phyloP scores from a whole-genome alignment of 2,888 invertebrate species.

The Trimorus sp. region DNA sequence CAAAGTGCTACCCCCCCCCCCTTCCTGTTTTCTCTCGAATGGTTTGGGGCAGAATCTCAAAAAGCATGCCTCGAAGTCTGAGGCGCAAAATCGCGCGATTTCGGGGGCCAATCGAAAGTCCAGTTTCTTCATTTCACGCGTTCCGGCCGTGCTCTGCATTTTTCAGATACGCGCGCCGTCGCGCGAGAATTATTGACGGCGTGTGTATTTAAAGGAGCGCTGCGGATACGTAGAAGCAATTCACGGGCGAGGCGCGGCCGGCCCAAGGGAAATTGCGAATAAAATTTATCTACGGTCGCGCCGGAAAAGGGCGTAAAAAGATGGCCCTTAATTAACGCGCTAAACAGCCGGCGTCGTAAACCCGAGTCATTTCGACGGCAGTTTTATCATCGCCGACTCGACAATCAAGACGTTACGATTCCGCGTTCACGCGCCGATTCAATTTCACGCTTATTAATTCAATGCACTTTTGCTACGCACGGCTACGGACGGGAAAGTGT shows the following conservation, averaged over 20 bases:
- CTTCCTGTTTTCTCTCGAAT: slow-evolving; percentile 1
- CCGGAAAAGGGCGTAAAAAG: slow-evolving; percentile 29
- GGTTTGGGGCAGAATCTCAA: slow-evolving; percentile 57
- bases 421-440: no score
- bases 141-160: slow-evolving; percentile 57
- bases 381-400: not conserved
- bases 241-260: slow-evolving; percentile 19
- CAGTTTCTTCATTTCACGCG: slow-evolving; percentile 65
- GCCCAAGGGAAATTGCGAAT: slow-evolving; percentile 49
- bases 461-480: no score
- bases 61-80: slow-evolving; percentile 58
- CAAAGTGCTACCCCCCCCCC: slow-evolving; percentile 30
- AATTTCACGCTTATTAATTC: no score
- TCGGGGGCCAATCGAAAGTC: slow-evolving; percentile 62
- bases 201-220: slow-evolving; percentile 30
- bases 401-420: not conserved
- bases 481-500: no score
- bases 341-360: slow-evolving; percentile 16
- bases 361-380: slow-evolving; percentile 1
- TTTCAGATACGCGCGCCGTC: slow-evolving; percentile 62
- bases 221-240: slow-evolving; percentile 37
- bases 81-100: slow-evolving; percentile 58
- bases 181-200: slow-evolving; percentile 55
- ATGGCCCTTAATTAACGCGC: slow-evolving; percentile 22
- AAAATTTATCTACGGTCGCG: slow-evolving; percentile 45